These are phyloP conservation scores for Dinocampus coccinellae DNA, from an alignment of 2,888 invertebrate species.

Conservation along the genomic window DNA sequence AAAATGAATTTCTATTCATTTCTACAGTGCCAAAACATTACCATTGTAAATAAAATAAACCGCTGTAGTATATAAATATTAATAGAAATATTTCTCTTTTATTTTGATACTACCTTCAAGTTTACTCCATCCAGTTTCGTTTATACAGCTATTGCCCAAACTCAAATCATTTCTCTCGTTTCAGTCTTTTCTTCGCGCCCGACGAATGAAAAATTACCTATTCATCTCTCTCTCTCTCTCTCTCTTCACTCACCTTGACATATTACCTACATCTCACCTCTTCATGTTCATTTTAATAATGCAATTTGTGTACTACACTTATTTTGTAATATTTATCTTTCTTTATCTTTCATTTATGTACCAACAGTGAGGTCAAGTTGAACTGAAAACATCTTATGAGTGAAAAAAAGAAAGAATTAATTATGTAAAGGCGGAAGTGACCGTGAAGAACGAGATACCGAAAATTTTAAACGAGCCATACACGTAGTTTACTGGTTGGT, in stretches of 20 bases:
- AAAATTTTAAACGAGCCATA: background rate
- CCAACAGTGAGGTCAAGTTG: constrained; percentile 10
- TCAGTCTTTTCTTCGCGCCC: background rate
- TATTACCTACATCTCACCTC: background rate
- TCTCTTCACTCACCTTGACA: too few species aligned
- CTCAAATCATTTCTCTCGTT: background rate
- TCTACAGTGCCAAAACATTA: constrained; percentile 45
- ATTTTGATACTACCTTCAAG: background rate
- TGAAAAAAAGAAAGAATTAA: background rate
- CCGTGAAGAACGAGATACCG: background rate
- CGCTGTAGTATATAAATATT: constrained; percentile 60
- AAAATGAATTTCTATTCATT: constrained; percentile 33
- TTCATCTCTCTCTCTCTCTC: background rate
- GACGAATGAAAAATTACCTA: constrained; percentile 28
- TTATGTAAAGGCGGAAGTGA: background rate
- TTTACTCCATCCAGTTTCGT: background rate
- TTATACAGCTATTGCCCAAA: background rate
- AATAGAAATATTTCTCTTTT: constrained; percentile 45
- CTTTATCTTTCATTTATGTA: background rate
- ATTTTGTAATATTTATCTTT: background rate
- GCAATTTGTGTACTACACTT: background rate
- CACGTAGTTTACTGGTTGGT: background rate
- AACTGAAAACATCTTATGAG: too few species aligned
- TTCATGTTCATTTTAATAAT: too few species aligned
- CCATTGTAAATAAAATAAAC: constrained; percentile 64